Evolutionary conservation across 1,140 invertebrate species (phyloP).

Genomic region (Euwallacea similis): DNA sequence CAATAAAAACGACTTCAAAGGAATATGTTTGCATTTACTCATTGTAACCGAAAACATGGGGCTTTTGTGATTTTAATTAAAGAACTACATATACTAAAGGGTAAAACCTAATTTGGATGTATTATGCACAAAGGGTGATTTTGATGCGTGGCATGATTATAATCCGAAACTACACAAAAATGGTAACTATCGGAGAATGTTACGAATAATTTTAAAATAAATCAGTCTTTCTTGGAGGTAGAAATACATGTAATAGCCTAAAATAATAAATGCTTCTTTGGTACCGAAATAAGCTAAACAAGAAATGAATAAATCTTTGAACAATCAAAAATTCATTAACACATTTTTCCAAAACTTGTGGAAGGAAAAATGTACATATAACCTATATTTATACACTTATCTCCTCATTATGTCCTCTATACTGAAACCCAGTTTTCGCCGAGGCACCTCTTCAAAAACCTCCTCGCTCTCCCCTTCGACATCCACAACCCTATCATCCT

Average conservation of each 20-base stretch:
- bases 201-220: slow-evolving; percentile 10
- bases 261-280: neutral
- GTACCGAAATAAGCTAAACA: neutral
- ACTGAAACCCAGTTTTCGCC: slow-evolving; percentile 68
- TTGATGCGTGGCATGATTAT: neutral
- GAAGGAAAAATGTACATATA: too few species aligned
- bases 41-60: too few species aligned
- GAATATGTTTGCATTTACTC: too few species aligned
- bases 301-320: neutral
- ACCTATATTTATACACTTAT: slow-evolving; percentile 51
- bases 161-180: neutral
- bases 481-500: slow-evolving; percentile 42
- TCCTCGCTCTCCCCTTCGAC: slow-evolving; percentile 33
- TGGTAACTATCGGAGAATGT: too few species aligned
- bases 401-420: slow-evolving; percentile 83
- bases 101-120: too few species aligned
- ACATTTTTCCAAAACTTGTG: too few species aligned
- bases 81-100: too few species aligned
- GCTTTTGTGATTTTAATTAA: too few species aligned
- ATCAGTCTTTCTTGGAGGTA: slow-evolving; percentile 29
- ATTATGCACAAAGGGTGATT: too few species aligned
- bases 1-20: too few species aligned
- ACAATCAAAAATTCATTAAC: neutral
- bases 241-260: neutral
- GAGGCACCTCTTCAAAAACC: neutral